These are phyloP conservation scores for Neoascia interrupta DNA, from an alignment of 2,888 invertebrate species.

Conservation along the genomic window DNA sequence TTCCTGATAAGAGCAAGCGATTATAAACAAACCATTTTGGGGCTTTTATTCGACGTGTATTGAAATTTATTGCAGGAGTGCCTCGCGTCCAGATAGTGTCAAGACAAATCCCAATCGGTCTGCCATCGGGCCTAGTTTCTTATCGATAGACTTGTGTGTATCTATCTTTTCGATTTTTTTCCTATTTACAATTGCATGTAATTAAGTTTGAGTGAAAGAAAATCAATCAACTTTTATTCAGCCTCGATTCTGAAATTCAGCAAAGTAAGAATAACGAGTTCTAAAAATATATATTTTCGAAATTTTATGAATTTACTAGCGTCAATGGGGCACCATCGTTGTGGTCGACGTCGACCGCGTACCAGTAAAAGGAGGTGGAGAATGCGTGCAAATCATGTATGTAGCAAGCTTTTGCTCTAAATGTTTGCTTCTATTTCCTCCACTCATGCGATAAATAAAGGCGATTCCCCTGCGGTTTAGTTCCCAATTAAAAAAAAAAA, in stretches of 20 bases:
- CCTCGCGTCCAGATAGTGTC: conserved; percentile 26
- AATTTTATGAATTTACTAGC: conserved; percentile 14
- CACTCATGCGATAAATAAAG: conserved; percentile 7
- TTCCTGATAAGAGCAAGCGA: conserved; percentile 20
- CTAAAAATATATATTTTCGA: conserved; percentile 41
- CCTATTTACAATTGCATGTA: too few relatives aligned
- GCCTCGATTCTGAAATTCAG: neutral
- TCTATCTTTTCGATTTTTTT: too few relatives aligned
- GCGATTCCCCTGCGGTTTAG: neutral
- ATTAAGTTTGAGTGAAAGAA: too few relatives aligned
- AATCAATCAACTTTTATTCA: conserved; percentile 25
- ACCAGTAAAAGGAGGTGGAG: conserved; percentile 4
- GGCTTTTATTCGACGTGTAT: neutral
- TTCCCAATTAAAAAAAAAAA: conserved; percentile 11
- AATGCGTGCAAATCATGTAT: conserved; percentile 24
- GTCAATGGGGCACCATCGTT: conserved; percentile 27
- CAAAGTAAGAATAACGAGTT: conserved; percentile 1
- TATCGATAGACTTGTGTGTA: too few relatives aligned
- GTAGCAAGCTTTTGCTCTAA: conserved; percentile 28
- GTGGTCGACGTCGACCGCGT: conserved; percentile 24
- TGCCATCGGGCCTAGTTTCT: neutral
- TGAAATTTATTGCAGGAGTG: neutral
- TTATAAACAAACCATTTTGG: conserved; percentile 29
- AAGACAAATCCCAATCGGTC: neutral
- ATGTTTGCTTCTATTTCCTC: too few relatives aligned